Conservation (phyloP, 2,888 invertebrate genomes). For the Hemistola chrysoprasaria region DNA sequence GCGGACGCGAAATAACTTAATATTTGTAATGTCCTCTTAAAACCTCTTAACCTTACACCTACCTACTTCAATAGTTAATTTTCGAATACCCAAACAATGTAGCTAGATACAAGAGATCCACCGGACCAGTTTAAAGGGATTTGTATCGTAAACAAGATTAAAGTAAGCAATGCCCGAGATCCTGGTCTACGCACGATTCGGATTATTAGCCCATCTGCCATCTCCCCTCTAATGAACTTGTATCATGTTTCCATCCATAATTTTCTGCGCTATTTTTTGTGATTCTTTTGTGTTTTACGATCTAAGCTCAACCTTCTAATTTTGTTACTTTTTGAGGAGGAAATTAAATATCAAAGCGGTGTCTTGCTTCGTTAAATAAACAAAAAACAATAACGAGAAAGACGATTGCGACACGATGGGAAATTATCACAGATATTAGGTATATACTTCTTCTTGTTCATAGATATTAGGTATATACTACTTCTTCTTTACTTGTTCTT, state of each 20-base stretch:
- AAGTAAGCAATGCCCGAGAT: conserved; percentile 44
- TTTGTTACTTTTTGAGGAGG: no score
- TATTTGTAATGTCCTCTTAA: no score
- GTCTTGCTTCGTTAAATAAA: no score
- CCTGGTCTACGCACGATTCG: conserved; percentile 40
- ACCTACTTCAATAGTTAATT: no score
- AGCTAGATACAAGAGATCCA: not conserved
- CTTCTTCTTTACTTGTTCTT: not conserved
- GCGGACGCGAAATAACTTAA: no score
- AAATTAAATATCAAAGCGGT: no score
- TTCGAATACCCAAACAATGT: not conserved
- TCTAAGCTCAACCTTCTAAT: not conserved
- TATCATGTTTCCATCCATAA: conserved; percentile 40
- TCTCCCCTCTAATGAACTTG: conserved; percentile 52
- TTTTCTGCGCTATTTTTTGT: conserved; percentile 27
- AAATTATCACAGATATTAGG: no score
- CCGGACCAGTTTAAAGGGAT: conserved; percentile 50
- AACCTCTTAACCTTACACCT: no score
- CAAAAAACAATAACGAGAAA: no score
- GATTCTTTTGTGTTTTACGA: conserved; percentile 10
- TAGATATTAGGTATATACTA: no score
- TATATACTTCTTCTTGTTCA: not conserved
- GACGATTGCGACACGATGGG: no score
- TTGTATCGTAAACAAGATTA: conserved; percentile 63
- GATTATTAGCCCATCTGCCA: conserved; percentile 41